phyloP scores from a whole-genome alignment of 2,113 vertebrate genomes.

The Silurus glanis region DNA sequence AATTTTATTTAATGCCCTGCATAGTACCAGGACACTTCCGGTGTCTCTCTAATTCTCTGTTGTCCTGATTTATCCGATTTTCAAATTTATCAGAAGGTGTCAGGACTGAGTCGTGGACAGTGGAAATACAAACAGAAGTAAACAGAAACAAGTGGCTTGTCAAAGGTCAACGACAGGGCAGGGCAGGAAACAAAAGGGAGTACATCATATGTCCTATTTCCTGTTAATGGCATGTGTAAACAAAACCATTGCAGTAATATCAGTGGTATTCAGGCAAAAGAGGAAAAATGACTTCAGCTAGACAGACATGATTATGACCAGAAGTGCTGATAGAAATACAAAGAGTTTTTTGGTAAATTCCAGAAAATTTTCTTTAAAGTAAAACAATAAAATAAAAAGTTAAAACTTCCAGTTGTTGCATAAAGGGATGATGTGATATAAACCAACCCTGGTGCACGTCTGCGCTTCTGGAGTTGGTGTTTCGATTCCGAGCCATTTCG shows the following conservation, averaged over 20 bases:
- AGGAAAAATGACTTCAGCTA: background rate
- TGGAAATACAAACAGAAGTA: background rate
- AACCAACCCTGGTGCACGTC: background rate
- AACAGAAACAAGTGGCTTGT: background rate
- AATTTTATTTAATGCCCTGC: background rate
- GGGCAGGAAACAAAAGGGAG: background rate
- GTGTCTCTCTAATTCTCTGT: background rate
- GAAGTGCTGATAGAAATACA: background rate
- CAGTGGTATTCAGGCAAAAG: background rate
- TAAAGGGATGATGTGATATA: background rate
- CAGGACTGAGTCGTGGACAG: background rate
- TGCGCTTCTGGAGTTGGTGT: background rate
- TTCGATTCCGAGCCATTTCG: background rate
- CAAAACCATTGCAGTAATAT: background rate
- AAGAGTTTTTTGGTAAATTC: background rate
- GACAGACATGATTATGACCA: background rate
- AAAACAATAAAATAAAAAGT: no score
- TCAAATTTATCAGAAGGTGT: background rate
- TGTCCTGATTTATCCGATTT: background rate
- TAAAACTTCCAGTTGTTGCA: no score
- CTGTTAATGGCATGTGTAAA: background rate
- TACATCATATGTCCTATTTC: background rate
- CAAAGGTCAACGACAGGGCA: constrained; percentile 2
- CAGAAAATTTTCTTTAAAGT: background rate
- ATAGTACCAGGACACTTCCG: background rate